Evolutionary conservation across 2,113 vertebrate genomes (phyloP).

Genomic region (Pantherophis guttatus): DNA sequence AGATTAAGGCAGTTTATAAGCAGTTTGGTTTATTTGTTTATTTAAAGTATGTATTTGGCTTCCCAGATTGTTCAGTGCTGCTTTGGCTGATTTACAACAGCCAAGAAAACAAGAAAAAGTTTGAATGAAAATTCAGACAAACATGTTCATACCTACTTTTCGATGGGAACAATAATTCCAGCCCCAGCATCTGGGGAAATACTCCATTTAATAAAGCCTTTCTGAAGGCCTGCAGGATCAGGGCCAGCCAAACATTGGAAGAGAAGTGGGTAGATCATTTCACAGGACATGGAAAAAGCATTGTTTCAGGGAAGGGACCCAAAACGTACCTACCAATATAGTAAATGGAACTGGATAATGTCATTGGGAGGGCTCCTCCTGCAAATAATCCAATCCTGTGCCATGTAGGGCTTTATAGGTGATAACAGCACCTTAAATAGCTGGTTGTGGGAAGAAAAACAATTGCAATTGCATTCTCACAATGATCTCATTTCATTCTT

Average conservation of each 20-base stretch:
- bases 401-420: neutral
- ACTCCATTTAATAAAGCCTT: neutral
- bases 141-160: neutral
- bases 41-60: neutral
- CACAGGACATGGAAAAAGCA: neutral
- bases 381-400: neutral
- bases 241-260: neutral
- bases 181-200: neutral
- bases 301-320: neutral
- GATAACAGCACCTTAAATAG: neutral
- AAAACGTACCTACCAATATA: neutral
- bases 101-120: neutral
- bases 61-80: neutral
- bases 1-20: neutral
- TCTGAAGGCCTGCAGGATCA: neutral
- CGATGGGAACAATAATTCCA: neutral
- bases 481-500: neutral
- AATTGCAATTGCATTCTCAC: neutral
- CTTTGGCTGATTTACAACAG: neutral
- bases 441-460: neutral
- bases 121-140: neutral
- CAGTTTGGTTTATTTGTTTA: neutral
- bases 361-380: neutral
- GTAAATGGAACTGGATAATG: neutral
- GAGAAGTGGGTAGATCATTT: neutral